Percentiles rank a stretch among this genome's conserved stretches.
Evolutionary conservation across 92 coral and sea anemone genomes (phyloP).

Genomic region (Zoanthus sociatus): DNA sequence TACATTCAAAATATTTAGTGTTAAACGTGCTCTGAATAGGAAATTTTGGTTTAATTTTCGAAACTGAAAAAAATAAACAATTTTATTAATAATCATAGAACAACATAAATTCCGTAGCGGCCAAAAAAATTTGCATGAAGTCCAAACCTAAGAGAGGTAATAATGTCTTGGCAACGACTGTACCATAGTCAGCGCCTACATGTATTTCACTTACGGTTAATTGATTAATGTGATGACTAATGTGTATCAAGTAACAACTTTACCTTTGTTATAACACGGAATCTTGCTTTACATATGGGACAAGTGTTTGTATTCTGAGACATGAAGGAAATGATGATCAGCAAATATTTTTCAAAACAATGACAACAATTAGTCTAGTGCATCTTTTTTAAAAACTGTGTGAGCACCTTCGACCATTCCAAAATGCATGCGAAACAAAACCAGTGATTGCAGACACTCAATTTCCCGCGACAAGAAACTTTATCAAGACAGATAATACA

Average conservation of each 20-base stretch:
- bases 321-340: constrained; percentile 28
- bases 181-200: not conserved
- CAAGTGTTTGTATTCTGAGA: constrained; percentile 97
- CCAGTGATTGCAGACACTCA: constrained; percentile 97
- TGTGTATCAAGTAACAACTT: not conserved
- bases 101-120: too few species aligned
- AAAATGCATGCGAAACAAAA: constrained; percentile 92
- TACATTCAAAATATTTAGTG: too few species aligned
- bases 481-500: constrained; percentile 95
- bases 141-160: not conserved
- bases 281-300: constrained; percentile 95
- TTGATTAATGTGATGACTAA: not conserved
- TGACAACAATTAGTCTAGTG: not conserved
- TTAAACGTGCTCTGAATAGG: too few species aligned
- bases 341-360: not conserved
- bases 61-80: too few species aligned
- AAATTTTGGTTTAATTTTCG: too few species aligned
- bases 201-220: not conserved
- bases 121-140: too few species aligned
- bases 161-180: not conserved
- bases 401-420: constrained; percentile 96
- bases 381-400: not conserved
- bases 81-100: too few species aligned
- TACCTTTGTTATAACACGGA: constrained; percentile 98
- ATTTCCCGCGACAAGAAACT: constrained; percentile 89